These are phyloP conservation scores for Gorsachius goisagi DNA, from an alignment of 2,113 vertebrate genomes.

Conservation along the genomic window DNA sequence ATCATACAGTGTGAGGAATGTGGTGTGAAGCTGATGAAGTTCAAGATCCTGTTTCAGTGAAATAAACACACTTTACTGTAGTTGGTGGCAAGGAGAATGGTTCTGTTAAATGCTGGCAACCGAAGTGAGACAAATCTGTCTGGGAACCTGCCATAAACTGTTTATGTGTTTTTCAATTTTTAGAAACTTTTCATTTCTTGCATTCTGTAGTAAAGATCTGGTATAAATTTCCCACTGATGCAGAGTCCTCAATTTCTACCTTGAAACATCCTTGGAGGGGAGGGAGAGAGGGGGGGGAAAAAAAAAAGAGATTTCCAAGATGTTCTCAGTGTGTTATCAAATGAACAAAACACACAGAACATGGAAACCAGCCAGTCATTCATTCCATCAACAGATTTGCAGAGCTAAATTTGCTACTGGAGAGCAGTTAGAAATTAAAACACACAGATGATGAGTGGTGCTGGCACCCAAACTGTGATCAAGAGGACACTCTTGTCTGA, in stretches of 20 bases:
- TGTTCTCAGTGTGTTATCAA: constrained; percentile 48
- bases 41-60: constrained; percentile 17
- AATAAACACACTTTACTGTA: neutral
- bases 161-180: neutral
- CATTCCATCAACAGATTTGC: constrained; percentile 51
- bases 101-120: constrained; percentile 32
- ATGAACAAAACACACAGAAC: constrained; percentile 51
- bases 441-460: constrained; percentile 54
- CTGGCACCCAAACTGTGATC: constrained; percentile 61
- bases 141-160: constrained; percentile 33
- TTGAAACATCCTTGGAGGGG: neutral
- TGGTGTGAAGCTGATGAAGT: neutral
- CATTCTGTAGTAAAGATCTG: neutral
- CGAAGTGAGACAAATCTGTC: constrained; percentile 22
- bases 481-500: constrained; percentile 57
- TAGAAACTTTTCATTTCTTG: neutral
- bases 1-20: neutral
- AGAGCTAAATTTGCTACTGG: constrained; percentile 57
- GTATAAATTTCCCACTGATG: neutral
- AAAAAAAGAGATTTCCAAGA: neutral
- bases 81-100: neutral
- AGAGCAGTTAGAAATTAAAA: constrained; percentile 59
- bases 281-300: too few species aligned
- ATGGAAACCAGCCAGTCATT: constrained; percentile 48
- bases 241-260: neutral